Evolutionary conservation across 1,140 invertebrate genomes (phyloP).

Genomic region (Drosophila chauvacae): DNA sequence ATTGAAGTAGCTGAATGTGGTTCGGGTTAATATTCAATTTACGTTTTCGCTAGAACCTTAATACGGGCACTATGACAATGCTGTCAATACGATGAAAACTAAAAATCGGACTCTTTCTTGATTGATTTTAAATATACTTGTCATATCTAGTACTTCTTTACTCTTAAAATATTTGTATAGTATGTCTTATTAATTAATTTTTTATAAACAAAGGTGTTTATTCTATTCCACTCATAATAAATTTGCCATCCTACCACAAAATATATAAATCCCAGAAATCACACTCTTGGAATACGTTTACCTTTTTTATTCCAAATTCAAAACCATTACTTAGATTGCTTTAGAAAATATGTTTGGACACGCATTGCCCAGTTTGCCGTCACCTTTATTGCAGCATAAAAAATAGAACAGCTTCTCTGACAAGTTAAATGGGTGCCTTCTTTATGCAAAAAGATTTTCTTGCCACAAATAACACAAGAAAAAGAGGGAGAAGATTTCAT

Average conservation of each 20-base stretch:
- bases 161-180: not conserved
- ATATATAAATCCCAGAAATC: not conserved
- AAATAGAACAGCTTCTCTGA: slow-evolving; percentile 11
- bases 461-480: not conserved
- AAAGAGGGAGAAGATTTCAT: slow-evolving; percentile 22
- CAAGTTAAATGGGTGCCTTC: slow-evolving; percentile 16
- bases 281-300: not conserved
- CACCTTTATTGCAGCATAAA: not conserved
- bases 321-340: slow-evolving; percentile 20
- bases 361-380: slow-evolving; percentile 6
- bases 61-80: not conserved
- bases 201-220: not conserved
- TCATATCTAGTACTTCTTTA: no score
- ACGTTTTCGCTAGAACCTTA: not conserved
- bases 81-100: not conserved
- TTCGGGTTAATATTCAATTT: not conserved
- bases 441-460: slow-evolving; percentile 33
- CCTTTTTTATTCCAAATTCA: not conserved
- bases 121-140: not conserved
- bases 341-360: slow-evolving; percentile 9
- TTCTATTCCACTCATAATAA: not conserved
- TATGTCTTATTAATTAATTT: not conserved
- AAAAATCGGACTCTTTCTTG: not conserved
- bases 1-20: not conserved
- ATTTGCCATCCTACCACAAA: not conserved